Evolutionary conservation across 2,888 invertebrate species (phyloP).

Genomic region (Drosophila pegasa): DNA sequence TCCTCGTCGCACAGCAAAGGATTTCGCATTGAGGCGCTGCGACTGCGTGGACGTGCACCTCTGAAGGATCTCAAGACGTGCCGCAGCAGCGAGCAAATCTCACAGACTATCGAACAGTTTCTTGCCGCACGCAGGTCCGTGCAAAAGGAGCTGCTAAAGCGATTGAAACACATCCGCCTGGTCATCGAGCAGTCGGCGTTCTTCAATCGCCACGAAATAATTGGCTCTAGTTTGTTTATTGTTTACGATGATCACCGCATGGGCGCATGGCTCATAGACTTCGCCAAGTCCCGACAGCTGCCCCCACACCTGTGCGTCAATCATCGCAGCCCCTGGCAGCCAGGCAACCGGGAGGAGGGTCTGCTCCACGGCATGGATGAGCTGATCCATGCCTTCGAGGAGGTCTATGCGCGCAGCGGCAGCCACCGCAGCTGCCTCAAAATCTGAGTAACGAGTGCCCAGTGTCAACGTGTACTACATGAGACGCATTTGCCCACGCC

Average conservation of each 20-base stretch:
- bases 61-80: constrained; percentile 95
- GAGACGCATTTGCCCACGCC: constrained; percentile 22
- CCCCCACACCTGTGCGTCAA: constrained; percentile 89
- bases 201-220: constrained; percentile 95
- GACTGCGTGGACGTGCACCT: constrained; percentile 92
- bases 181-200: constrained; percentile 93
- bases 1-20: constrained; percentile 97
- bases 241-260: constrained; percentile 95
- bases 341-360: constrained; percentile 99
- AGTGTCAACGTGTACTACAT: not conserved
- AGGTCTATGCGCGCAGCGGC: constrained; percentile 80
- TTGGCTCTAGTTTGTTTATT: constrained; percentile 97
- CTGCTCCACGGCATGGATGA: constrained; percentile 96
- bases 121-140: constrained; percentile 88
- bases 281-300: constrained; percentile 94
- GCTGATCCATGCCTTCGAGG: constrained; percentile 90
- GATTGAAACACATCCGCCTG: constrained; percentile 91
- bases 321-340: constrained; percentile 93
- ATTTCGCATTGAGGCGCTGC: constrained; percentile 98
- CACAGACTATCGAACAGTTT: constrained; percentile 90
- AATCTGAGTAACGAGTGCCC: constrained; percentile 56
- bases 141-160: constrained; percentile 89
- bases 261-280: constrained; percentile 98
- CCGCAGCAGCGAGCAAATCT: constrained; percentile 91
- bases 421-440: constrained; percentile 76